phyloP scores from a whole-genome alignment of 2,113 vertebrate species.

The Grammomys surdaster region DNA sequence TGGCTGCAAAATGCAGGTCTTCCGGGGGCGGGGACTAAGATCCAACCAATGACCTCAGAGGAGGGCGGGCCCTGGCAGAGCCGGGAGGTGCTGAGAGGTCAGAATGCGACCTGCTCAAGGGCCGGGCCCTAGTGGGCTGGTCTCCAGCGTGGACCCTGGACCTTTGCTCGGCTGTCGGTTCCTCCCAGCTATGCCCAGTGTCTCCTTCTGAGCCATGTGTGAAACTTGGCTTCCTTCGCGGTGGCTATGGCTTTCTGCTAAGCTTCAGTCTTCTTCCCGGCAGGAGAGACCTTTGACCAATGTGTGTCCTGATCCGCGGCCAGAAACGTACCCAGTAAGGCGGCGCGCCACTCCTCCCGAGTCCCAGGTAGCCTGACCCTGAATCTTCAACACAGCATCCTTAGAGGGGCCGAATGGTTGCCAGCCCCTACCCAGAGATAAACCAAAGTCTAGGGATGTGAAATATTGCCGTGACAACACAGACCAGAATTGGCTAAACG shows the following conservation, averaged over 20 bases:
- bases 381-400: background rate
- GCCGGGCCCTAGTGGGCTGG: accelerated
- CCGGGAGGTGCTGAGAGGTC: background rate
- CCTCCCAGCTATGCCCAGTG: accelerated
- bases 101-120: accelerated
- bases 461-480: background rate
- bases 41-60: conserved; percentile 27
- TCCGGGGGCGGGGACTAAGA: conserved; percentile 1
- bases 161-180: accelerated
- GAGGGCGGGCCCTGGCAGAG: accelerated
- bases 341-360: background rate
- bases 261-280: background rate
- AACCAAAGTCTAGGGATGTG: background rate
- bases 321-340: background rate
- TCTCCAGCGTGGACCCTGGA: accelerated
- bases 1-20: background rate
- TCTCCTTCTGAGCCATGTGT: accelerated
- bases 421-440: background rate
- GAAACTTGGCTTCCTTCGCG: accelerated
- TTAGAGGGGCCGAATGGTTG: background rate
- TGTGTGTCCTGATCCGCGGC: background rate
- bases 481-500: background rate
- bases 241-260: background rate
- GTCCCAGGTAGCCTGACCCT: background rate
- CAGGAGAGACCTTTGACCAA: background rate